Evolutionary conservation across 2,888 invertebrate species (phyloP).

Genomic region (Andrena dorsata): DNA sequence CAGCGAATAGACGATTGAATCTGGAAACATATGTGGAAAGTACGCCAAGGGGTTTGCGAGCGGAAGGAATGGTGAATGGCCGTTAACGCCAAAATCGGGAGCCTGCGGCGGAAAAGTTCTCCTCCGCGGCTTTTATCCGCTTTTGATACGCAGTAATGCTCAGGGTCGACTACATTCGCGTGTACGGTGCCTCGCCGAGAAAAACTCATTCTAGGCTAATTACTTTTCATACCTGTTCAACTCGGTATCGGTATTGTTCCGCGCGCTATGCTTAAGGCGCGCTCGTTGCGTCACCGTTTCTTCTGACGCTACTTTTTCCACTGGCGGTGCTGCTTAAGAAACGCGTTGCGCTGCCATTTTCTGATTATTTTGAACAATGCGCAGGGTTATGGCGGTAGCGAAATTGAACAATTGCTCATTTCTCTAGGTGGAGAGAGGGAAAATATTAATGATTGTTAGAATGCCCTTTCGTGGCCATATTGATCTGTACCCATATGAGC

Average conservation of each 20-base stretch:
- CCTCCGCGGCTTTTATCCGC: constrained; percentile 38
- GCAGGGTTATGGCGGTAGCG: too few relatives aligned
- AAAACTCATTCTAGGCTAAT: constrained; percentile 65
- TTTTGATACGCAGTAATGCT: constrained; percentile 57
- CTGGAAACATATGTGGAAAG: too few relatives aligned
- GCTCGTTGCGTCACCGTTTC: constrained; percentile 38
- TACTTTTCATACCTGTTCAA: constrained; percentile 57
- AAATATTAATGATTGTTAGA: too few relatives aligned
- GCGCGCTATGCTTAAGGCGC: constrained; percentile 12
- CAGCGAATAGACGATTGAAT: too few relatives aligned
- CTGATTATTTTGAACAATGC: background rate
- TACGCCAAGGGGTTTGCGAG: background rate
- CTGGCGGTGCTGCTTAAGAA: constrained; percentile 3
- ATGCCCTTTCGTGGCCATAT: too few relatives aligned
- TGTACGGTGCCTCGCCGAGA: constrained; percentile 40
- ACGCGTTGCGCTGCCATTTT: background rate
- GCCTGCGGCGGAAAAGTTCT: constrained; percentile 17
- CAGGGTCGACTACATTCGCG: constrained; percentile 68
- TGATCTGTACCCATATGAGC: too few relatives aligned
- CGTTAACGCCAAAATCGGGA: background rate
- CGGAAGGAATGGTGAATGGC: background rate
- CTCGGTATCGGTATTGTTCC: constrained; percentile 40
- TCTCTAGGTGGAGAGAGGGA: too few relatives aligned
- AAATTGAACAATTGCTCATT: too few relatives aligned
- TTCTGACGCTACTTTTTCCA: constrained; percentile 14